Conservation (phyloP, 1,140 invertebrate species). For the Probaryconus sp. region DNA sequence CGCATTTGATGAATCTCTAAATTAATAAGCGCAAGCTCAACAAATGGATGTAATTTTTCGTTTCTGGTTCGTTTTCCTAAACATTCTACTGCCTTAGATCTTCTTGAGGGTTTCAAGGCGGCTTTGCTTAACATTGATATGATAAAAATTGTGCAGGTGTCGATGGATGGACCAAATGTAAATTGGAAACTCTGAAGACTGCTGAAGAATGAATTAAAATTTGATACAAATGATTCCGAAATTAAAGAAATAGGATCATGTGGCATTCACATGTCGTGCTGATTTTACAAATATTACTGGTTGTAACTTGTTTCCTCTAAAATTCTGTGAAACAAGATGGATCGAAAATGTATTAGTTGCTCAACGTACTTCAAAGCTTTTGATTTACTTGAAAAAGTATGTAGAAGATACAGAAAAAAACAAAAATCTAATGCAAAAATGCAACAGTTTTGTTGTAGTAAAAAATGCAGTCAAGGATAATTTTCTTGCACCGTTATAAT, state of each 20-base stretch:
- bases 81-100: slow-evolving; percentile 2
- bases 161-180: slow-evolving; percentile 29
- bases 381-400: neutral
- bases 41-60: neutral
- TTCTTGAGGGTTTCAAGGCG: neutral
- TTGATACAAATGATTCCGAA: neutral
- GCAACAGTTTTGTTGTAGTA: too few species aligned
- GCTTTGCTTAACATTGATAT: neutral
- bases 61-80: slow-evolving; percentile 9
- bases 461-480: neutral
- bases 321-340: too few species aligned
- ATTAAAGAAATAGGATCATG: slow-evolving; percentile 39
- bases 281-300: neutral
- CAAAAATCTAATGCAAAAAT: too few species aligned
- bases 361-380: too few species aligned
- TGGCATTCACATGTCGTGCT: slow-evolving; percentile 36
- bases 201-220: slow-evolving; percentile 1
- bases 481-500: slow-evolving; percentile 1
- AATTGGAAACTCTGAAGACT: slow-evolving; percentile 6
- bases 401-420: neutral
- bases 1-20: too few species aligned
- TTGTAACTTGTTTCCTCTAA: too few species aligned
- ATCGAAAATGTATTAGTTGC: too few species aligned
- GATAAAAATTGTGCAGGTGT: slow-evolving; percentile 17
- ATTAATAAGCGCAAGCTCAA: too few species aligned